These are phyloP conservation scores for Miniopterus natalensis DNA, from an alignment of 2,113 vertebrate genomes.

Conservation along the genomic window DNA sequence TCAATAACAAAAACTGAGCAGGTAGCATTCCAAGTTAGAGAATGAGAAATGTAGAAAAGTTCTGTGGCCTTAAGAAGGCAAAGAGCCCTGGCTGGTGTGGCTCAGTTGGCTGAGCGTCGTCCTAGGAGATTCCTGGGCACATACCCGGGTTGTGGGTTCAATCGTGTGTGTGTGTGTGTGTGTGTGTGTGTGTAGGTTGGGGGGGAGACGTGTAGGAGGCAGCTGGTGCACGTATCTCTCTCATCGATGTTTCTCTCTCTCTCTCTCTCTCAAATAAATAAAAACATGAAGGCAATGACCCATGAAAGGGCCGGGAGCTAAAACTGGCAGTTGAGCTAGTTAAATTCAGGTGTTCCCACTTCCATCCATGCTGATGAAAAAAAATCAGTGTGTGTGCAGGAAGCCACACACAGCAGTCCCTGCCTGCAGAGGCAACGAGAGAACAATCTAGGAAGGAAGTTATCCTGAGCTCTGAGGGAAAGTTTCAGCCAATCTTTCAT, in stretches of 20 bases:
- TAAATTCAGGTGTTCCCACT: background rate
- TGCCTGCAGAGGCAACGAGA: background rate
- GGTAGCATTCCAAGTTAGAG: background rate
- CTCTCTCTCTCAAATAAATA: too few relatives aligned
- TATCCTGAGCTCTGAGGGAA: background rate
- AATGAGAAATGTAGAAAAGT: background rate
- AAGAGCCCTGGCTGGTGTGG: background rate
- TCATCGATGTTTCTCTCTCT: too few relatives aligned
- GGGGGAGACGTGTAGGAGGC: too few relatives aligned
- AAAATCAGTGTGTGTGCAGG: background rate
- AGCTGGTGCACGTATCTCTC: too few relatives aligned
- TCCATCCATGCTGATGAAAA: background rate
- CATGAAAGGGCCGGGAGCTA: background rate
- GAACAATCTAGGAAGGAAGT: slow-evolving; percentile 9
- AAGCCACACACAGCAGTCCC: background rate
- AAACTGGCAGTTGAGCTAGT: background rate
- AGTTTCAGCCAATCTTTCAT: background rate
- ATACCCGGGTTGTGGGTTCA: too few relatives aligned
- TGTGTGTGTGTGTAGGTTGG: too few relatives aligned
- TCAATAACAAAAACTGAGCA: background rate
- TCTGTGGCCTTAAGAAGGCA: background rate
- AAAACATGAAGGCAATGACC: background rate
- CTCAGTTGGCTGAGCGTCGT: too few relatives aligned
- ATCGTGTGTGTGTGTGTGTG: too few relatives aligned
- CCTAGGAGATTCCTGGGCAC: too few relatives aligned